phyloP scores from a whole-genome alignment of 2,888 invertebrate genomes.

The Autographa pulchrina region DNA sequence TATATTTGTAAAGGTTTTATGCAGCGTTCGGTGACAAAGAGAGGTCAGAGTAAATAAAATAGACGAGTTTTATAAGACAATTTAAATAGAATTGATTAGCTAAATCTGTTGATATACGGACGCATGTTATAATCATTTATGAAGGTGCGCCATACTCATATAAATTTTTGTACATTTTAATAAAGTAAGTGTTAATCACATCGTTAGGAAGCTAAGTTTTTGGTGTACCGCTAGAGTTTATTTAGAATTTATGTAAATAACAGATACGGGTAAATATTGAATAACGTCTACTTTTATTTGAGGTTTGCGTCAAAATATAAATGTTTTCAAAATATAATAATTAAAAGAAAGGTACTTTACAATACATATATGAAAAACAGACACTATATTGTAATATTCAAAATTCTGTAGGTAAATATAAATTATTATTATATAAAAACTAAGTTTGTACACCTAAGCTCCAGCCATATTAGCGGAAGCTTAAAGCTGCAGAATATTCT shows the following conservation, averaged over 20 bases:
- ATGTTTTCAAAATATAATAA: too few relatives aligned
- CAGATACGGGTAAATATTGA: slow-evolving; percentile 22
- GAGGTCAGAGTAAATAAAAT: slow-evolving; percentile 64
- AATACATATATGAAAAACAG: too few relatives aligned
- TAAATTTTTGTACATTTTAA: slow-evolving; percentile 46
- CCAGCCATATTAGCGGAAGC: slow-evolving; percentile 75
- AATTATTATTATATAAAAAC: background rate
- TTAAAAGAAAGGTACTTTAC: too few relatives aligned
- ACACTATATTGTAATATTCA: too few relatives aligned
- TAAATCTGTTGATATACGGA: slow-evolving; percentile 75
- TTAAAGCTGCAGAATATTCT: slow-evolving; percentile 82
- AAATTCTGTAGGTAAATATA: background rate
- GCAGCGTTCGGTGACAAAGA: slow-evolving; percentile 49
- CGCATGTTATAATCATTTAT: slow-evolving; percentile 72
- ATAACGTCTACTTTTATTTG: background rate
- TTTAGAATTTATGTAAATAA: slow-evolving; percentile 37
- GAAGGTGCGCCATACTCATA: slow-evolving; percentile 54
- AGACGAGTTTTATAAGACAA: slow-evolving; percentile 77
- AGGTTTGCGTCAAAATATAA: too few relatives aligned
- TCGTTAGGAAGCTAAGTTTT: slow-evolving; percentile 56
- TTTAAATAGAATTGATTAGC: slow-evolving; percentile 73
- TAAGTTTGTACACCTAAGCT: slow-evolving; percentile 43
- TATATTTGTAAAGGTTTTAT: slow-evolving; percentile 59
- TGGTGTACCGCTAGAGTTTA: slow-evolving; percentile 21
- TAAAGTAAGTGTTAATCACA: slow-evolving; percentile 51